Base-by-base conservation (phyloP, 1,140 invertebrate species). In the Temnothorax nylanderi region DNA sequence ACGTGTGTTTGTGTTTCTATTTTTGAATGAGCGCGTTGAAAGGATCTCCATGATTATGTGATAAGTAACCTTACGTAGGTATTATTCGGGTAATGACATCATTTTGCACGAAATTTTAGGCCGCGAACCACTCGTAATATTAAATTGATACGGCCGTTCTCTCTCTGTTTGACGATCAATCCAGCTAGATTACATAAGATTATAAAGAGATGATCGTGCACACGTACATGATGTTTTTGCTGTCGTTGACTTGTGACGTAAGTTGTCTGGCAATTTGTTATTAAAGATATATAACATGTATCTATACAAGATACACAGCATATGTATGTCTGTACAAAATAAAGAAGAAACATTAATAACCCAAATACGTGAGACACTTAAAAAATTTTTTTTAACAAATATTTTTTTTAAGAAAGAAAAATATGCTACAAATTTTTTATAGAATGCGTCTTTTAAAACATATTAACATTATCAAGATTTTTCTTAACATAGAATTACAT, bases 191-290 rank as follows among this genome's bases (percentile, higher is more conserved):
- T 82, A 58, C 0, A 58, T 56, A 71, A 44, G 4, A 34, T 58
- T 82, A 72, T 3, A 47, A 49, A 44, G 18, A 84, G 1, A 34
- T 60, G 8, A 84, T 74, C 75, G 7, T 41, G 18, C 1, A 51
- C 18, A 18, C 26, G 0, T 26, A 26, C 16, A 37, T 82, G n/a
- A 51, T 11, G 8, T 74, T 84, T 74, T 74, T 84, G 7, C 13
- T 84, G 26, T 49, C 26, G 1, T 82, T 74, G 37, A 74, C 51
- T 82, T 60, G 7, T 49, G 8, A 47, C 26, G 3, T 72, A 60
- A 37, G n/a, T 10, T 18, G 1, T 6, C 0, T 5, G 11, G 13
- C 4, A 65, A 26, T 80, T 80, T 11, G 2, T 21, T 78, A 44
- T 76, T 1, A 8, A 32, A 54, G 51, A 18, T 54, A 13, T 49